Percentiles rank a stretch among this genome's conserved stretches.
These are phyloP conservation scores for Falco biarmicus DNA, from an alignment of 2,797 vertebrate species.

Conservation along the genomic window DNA sequence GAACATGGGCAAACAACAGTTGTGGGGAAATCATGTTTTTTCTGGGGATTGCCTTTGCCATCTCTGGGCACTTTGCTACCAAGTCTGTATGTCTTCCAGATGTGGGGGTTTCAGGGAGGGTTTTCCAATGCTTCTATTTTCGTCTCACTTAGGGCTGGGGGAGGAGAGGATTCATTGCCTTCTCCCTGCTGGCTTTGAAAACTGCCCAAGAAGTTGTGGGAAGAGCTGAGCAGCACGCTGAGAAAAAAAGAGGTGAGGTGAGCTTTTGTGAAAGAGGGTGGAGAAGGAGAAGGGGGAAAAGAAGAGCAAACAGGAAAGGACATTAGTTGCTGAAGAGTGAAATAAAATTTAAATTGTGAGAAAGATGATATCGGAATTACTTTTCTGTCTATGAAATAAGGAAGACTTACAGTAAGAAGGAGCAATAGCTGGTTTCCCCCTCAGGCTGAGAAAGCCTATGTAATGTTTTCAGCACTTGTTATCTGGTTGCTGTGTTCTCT, in stretches of 20 bases:
- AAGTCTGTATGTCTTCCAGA: not conserved
- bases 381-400: not conserved
- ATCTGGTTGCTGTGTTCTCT: not conserved
- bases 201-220: not conserved
- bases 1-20: not conserved
- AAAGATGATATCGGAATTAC: not conserved
- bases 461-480: not conserved
- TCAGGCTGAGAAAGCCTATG: not conserved
- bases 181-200: not conserved
- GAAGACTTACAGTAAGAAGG: not conserved
- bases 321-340: not conserved
- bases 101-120: fast-evolving
- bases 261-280: not conserved
- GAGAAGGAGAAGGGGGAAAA: not conserved
- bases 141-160: not conserved
- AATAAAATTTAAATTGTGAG: not conserved
- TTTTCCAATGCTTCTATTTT: not conserved
- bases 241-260: not conserved
- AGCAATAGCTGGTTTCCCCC: not conserved
- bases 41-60: not conserved
- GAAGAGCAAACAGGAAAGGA: not conserved
- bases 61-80: not conserved
- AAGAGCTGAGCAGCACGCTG: not conserved
- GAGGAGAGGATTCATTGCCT: not conserved
- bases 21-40: not conserved